Base-by-base conservation (phyloP, 2,797 vertebrate species). In the Takifugu rubripes region DNA sequence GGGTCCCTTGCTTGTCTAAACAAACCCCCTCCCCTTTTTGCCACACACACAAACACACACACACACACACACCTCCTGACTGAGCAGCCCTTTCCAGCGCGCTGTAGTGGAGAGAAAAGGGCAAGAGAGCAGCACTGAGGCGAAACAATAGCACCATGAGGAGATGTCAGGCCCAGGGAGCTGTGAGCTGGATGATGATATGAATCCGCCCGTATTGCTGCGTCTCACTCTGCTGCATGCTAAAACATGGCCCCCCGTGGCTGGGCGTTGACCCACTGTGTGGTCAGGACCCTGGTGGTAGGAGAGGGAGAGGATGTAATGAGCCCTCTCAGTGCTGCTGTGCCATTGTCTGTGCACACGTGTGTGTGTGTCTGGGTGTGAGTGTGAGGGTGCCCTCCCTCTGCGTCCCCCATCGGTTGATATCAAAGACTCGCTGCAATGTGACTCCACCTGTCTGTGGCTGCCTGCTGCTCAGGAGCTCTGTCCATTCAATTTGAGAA, bases 191-290 rank as follows among this genome's bases (percentile, higher is more conserved):
- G 83, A 84, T 86, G 84, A 85, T 87, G 84, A 88, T 88, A 86
- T 81, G 81, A 86, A 82, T 75, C 81, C 81, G 73, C 71, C 82
- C 84, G 64, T 81, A 79, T 62, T 87, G 79, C 84, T 85, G 83
- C 86, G 86, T 84, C 73, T 86, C 83, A 77, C 83, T 78, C 76
- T 78, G 80, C 73, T 89, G 83, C 90, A 90, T 90, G 85, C 84
- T 88, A 90, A 90, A 84, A 84, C 79, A 70, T 59, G 64, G 60
- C 75, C 62, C 77, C 79, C 81, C 27, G 72, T 78, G 80, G 87
- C 80, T 78, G 75, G 76, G 67, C 36, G 77, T 81, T 68, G 59
- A 84, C 87, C 77, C 74, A 66, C 79, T 82, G 77, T 81, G 78
- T 82, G 82, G 81, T 82, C 79, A 82, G 73, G 74, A 79, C 87